A percentile compares a stretch with the other conserved stretches of the same genome.
Conservation (phyloP, 2,888 invertebrate genomes). For the Drosophila flavopinicola region DNA sequence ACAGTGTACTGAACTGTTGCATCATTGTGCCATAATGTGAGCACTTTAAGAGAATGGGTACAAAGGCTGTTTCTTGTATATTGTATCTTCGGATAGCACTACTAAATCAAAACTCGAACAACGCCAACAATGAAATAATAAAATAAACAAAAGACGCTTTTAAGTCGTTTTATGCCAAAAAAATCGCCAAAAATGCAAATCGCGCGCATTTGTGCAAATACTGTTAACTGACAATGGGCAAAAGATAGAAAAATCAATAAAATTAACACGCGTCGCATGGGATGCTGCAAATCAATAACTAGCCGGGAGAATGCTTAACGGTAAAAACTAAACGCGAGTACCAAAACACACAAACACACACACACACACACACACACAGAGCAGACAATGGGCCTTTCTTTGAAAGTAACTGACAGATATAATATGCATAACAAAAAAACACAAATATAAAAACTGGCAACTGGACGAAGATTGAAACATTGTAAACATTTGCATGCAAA, state of each 20-base stretch:
- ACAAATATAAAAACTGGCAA: slow-evolving; percentile 19
- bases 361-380: slow-evolving; percentile 8
- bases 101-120: slow-evolving; percentile 58
- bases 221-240: slow-evolving; percentile 29
- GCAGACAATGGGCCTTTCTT: slow-evolving; percentile 56
- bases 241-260: slow-evolving; percentile 16
- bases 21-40: neutral
- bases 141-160: slow-evolving; percentile 23
- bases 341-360: slow-evolving; percentile 12
- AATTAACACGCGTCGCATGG: slow-evolving; percentile 17
- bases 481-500: slow-evolving; percentile 59
- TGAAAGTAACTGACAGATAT: slow-evolving; percentile 32
- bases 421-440: slow-evolving; percentile 58
- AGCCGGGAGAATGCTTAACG: slow-evolving; percentile 43
- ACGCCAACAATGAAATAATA: slow-evolving; percentile 25
- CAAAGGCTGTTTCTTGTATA: slow-evolving; percentile 23
- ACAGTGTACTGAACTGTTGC: slow-evolving; percentile 20
- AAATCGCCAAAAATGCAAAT: slow-evolving; percentile 38
- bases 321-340: slow-evolving; percentile 36
- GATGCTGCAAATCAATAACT: slow-evolving; percentile 41
- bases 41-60: slow-evolving; percentile 4
- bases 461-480: slow-evolving; percentile 51
- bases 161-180: slow-evolving; percentile 9
- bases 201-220: slow-evolving; percentile 32
- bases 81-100: slow-evolving; percentile 30